Evolutionary conservation across 1,140 invertebrate species (phyloP).

Genomic region (Spodoptera frugiperda): DNA sequence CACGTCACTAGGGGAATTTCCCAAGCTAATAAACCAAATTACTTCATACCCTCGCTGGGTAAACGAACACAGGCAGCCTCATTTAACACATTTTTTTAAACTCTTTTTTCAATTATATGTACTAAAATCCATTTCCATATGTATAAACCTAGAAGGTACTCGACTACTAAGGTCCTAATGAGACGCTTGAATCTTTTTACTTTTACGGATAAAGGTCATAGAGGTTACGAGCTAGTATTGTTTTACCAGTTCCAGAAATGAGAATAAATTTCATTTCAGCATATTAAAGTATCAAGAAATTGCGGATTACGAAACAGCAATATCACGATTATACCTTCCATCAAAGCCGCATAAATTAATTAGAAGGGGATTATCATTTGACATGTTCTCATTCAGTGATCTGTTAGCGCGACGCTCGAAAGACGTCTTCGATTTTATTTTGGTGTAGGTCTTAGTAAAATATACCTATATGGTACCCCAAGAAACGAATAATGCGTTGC

Average conservation of each 20-base stretch:
- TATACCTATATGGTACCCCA: background rate
- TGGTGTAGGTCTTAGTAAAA: background rate
- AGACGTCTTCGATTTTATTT: conserved; percentile 17
- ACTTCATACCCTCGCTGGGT: no score
- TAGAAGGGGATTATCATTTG: conserved; percentile 58
- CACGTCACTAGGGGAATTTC: no score
- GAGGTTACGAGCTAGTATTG: background rate
- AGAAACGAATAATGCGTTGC: background rate
- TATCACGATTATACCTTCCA: conserved; percentile 51
- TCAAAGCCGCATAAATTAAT: conserved; percentile 58
- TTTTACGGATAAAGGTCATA: no score
- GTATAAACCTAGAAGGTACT: no score
- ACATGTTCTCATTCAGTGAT: conserved; percentile 56
- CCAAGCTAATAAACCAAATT: no score
- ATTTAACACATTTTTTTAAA: no score
- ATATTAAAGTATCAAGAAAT: conserved; percentile 16
- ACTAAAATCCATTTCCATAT: no score
- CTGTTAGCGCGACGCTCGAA: conserved; percentile 50
- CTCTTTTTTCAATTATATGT: no score
- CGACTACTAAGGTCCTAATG: no score
- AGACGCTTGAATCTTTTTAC: no score
- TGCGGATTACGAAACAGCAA: conserved; percentile 44
- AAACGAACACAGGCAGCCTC: no score
- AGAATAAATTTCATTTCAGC: background rate
- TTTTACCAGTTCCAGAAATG: background rate